These are phyloP conservation scores for Cydia strobilella DNA, from an alignment of 1,140 invertebrate species.

Conservation along the genomic window DNA sequence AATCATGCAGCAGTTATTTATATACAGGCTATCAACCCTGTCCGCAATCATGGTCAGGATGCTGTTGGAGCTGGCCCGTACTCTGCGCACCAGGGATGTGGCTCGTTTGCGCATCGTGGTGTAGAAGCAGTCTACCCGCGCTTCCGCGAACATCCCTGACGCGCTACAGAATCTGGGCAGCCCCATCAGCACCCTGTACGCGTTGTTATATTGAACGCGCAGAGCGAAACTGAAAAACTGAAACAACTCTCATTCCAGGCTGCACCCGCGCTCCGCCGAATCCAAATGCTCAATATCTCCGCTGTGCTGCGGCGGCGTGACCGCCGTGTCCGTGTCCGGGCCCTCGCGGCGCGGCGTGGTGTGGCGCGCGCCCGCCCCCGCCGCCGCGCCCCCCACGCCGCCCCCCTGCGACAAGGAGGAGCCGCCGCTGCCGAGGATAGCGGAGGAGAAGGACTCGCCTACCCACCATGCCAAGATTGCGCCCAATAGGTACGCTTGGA, in stretches of 20 bases:
- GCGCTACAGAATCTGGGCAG: too few species aligned
- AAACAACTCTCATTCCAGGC: constrained; percentile 43
- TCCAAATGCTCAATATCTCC: constrained; percentile 84
- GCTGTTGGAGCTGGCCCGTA: too few species aligned
- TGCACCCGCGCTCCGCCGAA: constrained; percentile 84
- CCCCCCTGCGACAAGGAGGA: constrained; percentile 64
- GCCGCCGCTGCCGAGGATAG: constrained; percentile 71
- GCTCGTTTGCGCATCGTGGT: too few species aligned
- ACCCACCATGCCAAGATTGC: constrained; percentile 76
- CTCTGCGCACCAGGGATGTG: too few species aligned
- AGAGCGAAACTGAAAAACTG: too few species aligned
- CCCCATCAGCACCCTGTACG: too few species aligned
- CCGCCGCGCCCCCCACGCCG: constrained; percentile 68
- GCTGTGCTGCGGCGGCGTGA: constrained; percentile 80
- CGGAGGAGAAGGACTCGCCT: constrained; percentile 92
- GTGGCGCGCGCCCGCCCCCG: constrained; percentile 60
- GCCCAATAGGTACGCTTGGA: constrained; percentile 46
- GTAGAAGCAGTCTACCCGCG: too few species aligned
- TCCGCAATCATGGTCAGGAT: too few species aligned
- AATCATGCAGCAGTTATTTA: too few species aligned
- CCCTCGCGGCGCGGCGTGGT: constrained; percentile 55
- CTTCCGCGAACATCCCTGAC: too few species aligned
- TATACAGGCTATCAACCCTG: too few species aligned
- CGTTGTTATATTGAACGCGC: too few species aligned
- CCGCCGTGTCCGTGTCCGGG: constrained; percentile 55